Evolutionary conservation across 2,888 invertebrate species (phyloP), one percentile per base, ranked within the genome.

Genomic region (Philaethria dido): DNA sequence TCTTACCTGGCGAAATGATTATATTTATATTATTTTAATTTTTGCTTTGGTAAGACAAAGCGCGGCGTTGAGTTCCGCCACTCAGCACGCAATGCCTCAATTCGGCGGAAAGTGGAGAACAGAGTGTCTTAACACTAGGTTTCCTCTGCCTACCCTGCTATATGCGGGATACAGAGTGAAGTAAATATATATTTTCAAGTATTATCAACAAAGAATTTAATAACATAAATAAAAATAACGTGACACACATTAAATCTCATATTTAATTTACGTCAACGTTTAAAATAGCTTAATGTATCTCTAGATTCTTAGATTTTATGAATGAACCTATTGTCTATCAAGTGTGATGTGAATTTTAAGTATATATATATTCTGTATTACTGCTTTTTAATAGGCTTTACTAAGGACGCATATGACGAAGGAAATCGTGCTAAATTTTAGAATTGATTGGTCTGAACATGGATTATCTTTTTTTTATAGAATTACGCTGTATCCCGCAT

Each of bases 321-420:
- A 87, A 87, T 87, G 86, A 82, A 82, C 69, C 77, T 73, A 78
- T 84, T 86, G 84, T 84, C 74, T 67, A 44, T 22, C 42, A 14
- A 25, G 48, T 73, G 74, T 75, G 73, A 6, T 47, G 29, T 69
- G 71, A 70, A 74, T 75, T 60, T 69, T 64, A 72, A 72, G 33
- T 14, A 44, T 62, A 20, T 62, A 20, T 1, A 14, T 16, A 69
- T 61, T 20, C 25, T 22, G 44, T 54, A 61, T 44, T 45, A 63
- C 55, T 50, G 54, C 25, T 54, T 52, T 67, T 67, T 50, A 50
- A 60, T 68, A 62, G 61, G 33, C 29, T 55, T 42, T 45, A 52
- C 39, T 57, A 64, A 65, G 66, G 72, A 50, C 64, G 68, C 54
- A 64, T 59, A 50, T 60, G 60, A 25, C 59, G 45, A 29, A 61